These are phyloP conservation scores for Tauraco erythrolophus DNA, from an alignment of 2,113 vertebrate species.

Conservation along the genomic window DNA sequence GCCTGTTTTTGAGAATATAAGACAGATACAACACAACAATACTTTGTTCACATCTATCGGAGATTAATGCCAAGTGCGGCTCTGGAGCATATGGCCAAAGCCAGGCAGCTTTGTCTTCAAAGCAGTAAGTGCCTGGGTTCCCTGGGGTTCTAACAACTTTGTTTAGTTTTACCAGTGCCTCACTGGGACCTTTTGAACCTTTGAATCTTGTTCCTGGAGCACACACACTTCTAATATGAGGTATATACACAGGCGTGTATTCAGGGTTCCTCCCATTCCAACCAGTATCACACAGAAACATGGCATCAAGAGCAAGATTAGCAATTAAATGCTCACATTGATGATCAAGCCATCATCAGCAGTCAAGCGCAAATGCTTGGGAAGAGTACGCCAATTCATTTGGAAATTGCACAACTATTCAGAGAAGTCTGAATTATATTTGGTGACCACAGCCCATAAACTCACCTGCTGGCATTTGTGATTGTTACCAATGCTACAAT, in stretches of 20 bases:
- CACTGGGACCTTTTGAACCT: background rate
- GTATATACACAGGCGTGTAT: accelerated
- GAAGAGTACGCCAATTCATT: background rate
- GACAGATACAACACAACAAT: background rate
- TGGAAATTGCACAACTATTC: background rate
- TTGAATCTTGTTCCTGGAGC: background rate
- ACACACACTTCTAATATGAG: accelerated
- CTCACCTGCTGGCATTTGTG: too few species aligned
- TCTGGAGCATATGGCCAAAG: background rate
- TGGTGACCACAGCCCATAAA: background rate
- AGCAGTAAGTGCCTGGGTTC: background rate
- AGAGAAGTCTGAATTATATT: background rate
- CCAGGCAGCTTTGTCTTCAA: background rate
- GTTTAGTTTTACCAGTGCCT: background rate
- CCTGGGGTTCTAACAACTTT: background rate
- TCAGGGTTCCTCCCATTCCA: background rate
- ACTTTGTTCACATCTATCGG: background rate
- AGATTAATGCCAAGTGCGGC: background rate
- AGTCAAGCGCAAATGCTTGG: background rate
- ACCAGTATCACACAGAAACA: background rate
- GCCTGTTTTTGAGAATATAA: background rate
- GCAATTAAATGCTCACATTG: background rate
- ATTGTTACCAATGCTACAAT: background rate
- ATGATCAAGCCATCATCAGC: background rate
- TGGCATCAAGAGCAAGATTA: background rate